Evolutionary conservation across 2,888 invertebrate species (phyloP), one percentile per base, ranked within the genome.

Genomic region (Oxytorus armatus): DNA sequence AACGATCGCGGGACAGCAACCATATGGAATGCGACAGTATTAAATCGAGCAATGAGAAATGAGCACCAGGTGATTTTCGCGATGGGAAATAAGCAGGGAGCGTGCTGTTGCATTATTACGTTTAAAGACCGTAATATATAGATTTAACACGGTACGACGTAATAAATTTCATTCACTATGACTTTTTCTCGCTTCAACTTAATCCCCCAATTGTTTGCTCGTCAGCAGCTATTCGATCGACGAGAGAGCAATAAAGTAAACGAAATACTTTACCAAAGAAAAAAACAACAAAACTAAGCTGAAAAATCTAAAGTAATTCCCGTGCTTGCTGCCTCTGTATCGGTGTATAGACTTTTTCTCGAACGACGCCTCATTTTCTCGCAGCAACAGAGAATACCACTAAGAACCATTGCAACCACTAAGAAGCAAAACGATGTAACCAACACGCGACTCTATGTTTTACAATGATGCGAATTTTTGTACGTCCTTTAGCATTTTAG

Each of bases 41-140:
- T 79, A 63, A n/a, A 79, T 79, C 74, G 68, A 69, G 47, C 55
- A 49, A 47, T 21, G 74, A 72, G 55, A 59, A 74, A 69, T 39
- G 68, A 39, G 53, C 18, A 74, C 63, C 74, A 74, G 73, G 63
- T 79, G 78, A 68, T 53, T 68, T 44, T 21, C 21, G 8, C 29
- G n/a, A 66, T 59, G 53, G 33, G 61, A 73, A 73, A 61, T 68
- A 78, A 23, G 21, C 57, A n/a, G n/a, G 16, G 42, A 18, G 18
- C 7, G 7, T 49, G 42, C 42, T 18, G 44, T 51, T 51, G 23
- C 29, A 72, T 66, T 77, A 49, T 66, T 51, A 33, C 51, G 57
- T 59, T 16, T 23, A 14, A 51, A 57, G 55, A 16, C 21, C 16
- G 11, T 0, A 29, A n/a, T 25, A 7, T n/a, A 25, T 25, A 7